Base-by-base conservation (phyloP, 2,113 vertebrate genomes). In the Solea senegalensis region DNA sequence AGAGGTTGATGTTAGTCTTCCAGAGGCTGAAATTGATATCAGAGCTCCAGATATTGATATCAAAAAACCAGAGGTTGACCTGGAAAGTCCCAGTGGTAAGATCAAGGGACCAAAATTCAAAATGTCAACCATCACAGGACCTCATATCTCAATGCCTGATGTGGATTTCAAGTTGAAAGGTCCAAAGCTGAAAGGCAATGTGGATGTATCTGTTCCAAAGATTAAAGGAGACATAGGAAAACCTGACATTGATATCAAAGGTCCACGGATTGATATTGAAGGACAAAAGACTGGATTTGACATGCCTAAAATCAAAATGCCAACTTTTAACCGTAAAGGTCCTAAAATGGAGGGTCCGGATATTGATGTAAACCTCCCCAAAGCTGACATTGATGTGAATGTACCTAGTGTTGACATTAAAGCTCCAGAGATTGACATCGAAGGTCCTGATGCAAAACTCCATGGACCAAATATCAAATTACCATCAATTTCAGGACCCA, bases 401-500 rank as follows among this genome's bases (percentile, higher is more conserved):
- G 44, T 16, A 3, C 67, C 78, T 1, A 21, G 56, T 0, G 0
- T 94, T 4, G 91, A 93, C 0, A 43, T 93, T 6, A 26, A 93
- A 69, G 86, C 26, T 1, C 92, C 92, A 0, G 89, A 73, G 0
- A 0, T 93, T 1, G 90, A 92, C 0, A 40, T 94, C 28, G 16
- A 92, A 65, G 78, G 52, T 0, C 91, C 92, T 0, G 84, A 90
- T 0, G 87, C 4, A 9, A 68, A 68, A 39, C 13, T 76, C 2
- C 58, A 69, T 69, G 54, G 59, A 14, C 45, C 72, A 0, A 76
- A 74, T 21, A 9, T 85, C 27, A 61, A 16, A 0, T 39, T 82
- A 46, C 76, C 83, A 0, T 11, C 1, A 0, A 41, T 77, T 2
- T 58, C 44, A 4, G 72, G 75, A 15, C 68, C 68, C 0, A 76